Evolutionary conservation across 2,797 vertebrate genomes (phyloP).

Genomic region (Echiichthys vipera): DNA sequence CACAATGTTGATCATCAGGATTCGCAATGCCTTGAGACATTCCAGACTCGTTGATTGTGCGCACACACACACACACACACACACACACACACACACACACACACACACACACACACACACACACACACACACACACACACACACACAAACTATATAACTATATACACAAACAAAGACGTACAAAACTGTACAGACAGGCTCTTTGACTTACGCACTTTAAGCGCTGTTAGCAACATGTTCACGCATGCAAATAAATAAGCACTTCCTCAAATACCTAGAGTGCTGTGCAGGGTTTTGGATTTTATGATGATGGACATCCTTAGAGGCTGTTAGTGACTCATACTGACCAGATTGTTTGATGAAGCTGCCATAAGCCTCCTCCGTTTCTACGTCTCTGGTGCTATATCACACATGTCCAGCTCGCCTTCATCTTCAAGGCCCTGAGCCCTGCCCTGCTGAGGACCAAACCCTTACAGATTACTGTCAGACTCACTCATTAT

Average conservation of each 20-base stretch:
- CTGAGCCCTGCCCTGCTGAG: conserved; percentile 41
- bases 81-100: conserved; percentile 2
- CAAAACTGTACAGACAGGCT: conserved; percentile 34
- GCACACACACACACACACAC: conserved; percentile 38
- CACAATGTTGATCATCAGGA: conserved; percentile 71
- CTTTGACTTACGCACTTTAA: conserved; percentile 28
- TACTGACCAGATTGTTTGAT: conserved; percentile 28
- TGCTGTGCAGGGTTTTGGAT: background rate
- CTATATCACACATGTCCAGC: conserved; percentile 36
- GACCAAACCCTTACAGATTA: conserved; percentile 47
- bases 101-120: conserved; percentile 18
- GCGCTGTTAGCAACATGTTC: conserved; percentile 18
- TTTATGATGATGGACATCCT: background rate
- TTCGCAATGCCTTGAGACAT: conserved; percentile 71
- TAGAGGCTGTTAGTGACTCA: conserved; percentile 3
- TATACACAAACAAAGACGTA: conserved; percentile 59
- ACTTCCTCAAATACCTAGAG: background rate
- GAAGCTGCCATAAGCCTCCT: conserved; percentile 4
- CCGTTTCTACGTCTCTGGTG: conserved; percentile 33
- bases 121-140: conserved; percentile 41
- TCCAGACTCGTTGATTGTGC: conserved; percentile 57
- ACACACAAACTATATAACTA: too few species aligned
- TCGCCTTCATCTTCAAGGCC: conserved; percentile 36
- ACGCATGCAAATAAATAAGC: conserved; percentile 40
- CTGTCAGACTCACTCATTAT: conserved; percentile 49